Conservation (phyloP, 2,113 vertebrate species). For the Cairina moschata region DNA sequence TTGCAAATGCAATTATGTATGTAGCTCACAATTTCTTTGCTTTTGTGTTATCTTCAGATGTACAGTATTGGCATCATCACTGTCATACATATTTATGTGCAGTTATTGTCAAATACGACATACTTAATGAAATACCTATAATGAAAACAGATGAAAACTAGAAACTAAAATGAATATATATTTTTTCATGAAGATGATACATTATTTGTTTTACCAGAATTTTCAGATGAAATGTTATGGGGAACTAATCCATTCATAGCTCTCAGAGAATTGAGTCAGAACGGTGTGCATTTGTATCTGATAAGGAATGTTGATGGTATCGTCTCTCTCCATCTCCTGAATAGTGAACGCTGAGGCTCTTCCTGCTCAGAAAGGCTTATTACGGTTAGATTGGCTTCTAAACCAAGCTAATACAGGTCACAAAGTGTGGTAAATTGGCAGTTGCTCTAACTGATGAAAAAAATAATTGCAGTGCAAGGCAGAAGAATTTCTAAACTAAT, state of each 20-base stretch:
- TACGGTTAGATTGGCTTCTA: conserved; percentile 54
- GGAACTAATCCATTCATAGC: background rate
- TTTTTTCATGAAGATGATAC: background rate
- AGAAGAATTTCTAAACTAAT: conserved; percentile 47
- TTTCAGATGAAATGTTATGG: background rate
- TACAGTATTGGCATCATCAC: background rate
- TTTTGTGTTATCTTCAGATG: background rate
- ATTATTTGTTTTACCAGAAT: conserved; percentile 1
- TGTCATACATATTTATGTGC: background rate
- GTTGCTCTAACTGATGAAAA: conserved; percentile 57
- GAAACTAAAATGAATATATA: background rate
- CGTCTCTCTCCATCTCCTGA: background rate
- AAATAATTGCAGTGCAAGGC: conserved; percentile 51
- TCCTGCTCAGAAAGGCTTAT: conserved; percentile 23
- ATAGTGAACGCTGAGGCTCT: conserved; percentile 1
- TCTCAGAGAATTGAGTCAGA: background rate
- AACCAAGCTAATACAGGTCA: conserved; percentile 48
- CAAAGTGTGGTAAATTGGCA: conserved; percentile 55
- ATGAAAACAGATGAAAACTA: background rate
- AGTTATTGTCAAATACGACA: background rate
- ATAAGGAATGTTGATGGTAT: background rate
- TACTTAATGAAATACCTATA: background rate
- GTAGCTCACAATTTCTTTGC: background rate
- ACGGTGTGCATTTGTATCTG: conserved; percentile 17
- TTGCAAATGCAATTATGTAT: background rate